Evolutionary conservation across 2,888 invertebrate species (phyloP).

Genomic region (Tiliacea citrago): DNA sequence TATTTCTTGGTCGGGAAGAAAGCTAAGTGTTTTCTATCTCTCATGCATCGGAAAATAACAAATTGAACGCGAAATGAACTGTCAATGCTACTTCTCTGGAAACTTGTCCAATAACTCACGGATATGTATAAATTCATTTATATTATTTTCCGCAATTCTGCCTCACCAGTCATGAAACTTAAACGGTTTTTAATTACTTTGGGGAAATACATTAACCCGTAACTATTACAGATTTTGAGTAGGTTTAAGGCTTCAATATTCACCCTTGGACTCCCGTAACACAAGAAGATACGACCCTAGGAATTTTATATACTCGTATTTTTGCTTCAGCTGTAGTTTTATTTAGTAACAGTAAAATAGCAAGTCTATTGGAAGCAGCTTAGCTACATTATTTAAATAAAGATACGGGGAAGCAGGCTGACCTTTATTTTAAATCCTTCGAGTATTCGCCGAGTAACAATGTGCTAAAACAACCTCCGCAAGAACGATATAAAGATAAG

Average conservation of each 20-base stretch:
- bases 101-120: conserved; percentile 28
- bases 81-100: conserved; percentile 25
- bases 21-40: conserved; percentile 30
- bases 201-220: conserved; percentile 47
- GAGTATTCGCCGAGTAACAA: conserved; percentile 34
- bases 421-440: conserved; percentile 53
- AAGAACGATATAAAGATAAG: conserved; percentile 40
- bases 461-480: conserved; percentile 39
- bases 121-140: conserved; percentile 25
- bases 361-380: conserved; percentile 29
- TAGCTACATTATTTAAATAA: conserved; percentile 31
- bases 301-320: not conserved
- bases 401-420: conserved; percentile 34
- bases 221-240: conserved; percentile 44
- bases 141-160: conserved; percentile 34
- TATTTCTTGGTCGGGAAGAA: conserved; percentile 19
- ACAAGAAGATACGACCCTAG: not conserved
- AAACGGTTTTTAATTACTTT: conserved; percentile 59
- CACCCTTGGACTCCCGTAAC: conserved; percentile 29
- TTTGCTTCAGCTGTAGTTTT: not conserved
- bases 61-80: conserved; percentile 50
- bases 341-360: conserved; percentile 25
- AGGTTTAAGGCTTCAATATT: conserved; percentile 42
- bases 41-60: conserved; percentile 33
- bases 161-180: conserved; percentile 27